A percentile compares a stretch with the other conserved stretches of the same genome.
Evolutionary conservation across 2,888 invertebrate genomes (phyloP).

Genomic region (Blera fallax): DNA sequence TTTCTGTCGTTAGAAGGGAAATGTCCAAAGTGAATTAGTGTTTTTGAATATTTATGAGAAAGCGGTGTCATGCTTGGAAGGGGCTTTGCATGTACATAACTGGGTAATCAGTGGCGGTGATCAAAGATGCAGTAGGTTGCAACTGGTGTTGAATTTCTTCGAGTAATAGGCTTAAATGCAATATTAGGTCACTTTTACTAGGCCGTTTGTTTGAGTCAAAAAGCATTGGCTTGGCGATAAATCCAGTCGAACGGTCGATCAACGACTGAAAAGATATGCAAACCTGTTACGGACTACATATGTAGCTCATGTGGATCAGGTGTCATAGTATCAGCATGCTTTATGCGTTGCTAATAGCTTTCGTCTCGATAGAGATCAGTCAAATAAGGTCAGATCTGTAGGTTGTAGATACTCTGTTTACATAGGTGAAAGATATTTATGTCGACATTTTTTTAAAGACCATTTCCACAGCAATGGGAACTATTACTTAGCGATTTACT

Average conservation of each 20-base stretch:
- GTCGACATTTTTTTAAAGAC: too few species aligned
- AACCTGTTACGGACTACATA: not conserved
- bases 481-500: too few species aligned
- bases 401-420: too few species aligned
- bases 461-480: too few species aligned
- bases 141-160: not conserved
- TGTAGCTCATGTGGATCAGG: not conserved
- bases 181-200: not conserved
- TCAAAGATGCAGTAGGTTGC: not conserved
- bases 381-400: too few species aligned
- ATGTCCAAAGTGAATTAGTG: not conserved
- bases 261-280: not conserved
- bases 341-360: too few species aligned
- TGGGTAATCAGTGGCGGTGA: not conserved
- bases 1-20: not conserved
- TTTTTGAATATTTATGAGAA: slow-evolving; percentile 35
- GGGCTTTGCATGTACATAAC: not conserved
- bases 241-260: not conserved
- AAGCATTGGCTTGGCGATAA: not conserved
- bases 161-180: not conserved
- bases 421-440: too few species aligned
- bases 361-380: too few species aligned
- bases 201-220: not conserved
- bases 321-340: too few species aligned
- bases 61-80: not conserved